Conservation (phyloP, 1,140 invertebrate genomes). For the Stegodyphus mimosarum region DNA sequence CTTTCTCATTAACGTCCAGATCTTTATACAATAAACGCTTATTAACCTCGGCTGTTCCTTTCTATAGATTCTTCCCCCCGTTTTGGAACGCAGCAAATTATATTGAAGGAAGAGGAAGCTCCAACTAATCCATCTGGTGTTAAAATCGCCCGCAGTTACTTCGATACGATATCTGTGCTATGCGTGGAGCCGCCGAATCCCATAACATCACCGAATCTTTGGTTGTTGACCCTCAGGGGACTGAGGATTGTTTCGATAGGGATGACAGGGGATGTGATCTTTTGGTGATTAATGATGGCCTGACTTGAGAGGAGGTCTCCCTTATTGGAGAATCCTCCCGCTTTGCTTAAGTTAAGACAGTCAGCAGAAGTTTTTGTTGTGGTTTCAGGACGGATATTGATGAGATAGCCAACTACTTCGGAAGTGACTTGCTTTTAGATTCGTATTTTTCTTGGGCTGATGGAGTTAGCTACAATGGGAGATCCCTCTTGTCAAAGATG, state of each 20-base stretch:
- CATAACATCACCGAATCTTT: background rate
- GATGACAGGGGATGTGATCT: slow-evolving; percentile 19
- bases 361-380: background rate
- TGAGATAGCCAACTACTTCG: background rate
- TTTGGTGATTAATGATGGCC: slow-evolving; percentile 35
- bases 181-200: background rate
- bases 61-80: background rate
- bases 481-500: too few species aligned
- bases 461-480: too few species aligned
- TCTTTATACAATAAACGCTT: slow-evolving; percentile 26
- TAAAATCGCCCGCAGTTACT: slow-evolving; percentile 7
- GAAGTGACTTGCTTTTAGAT: too few species aligned
- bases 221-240: slow-evolving; percentile 5
- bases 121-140: background rate
- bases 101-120: background rate
- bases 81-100: slow-evolving; percentile 11
- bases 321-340: background rate
- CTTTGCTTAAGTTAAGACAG: background rate
- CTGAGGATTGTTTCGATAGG: slow-evolving; percentile 2
- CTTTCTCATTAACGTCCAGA: slow-evolving; percentile 31
- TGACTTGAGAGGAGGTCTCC: background rate
- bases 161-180: background rate
- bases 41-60: background rate
- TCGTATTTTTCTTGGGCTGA: too few species aligned
- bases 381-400: slow-evolving; percentile 13